Evolutionary conservation across 2,797 vertebrate species (phyloP), one percentile per base, ranked within the genome.

Genomic region (Tokudaia muenninki): DNA sequence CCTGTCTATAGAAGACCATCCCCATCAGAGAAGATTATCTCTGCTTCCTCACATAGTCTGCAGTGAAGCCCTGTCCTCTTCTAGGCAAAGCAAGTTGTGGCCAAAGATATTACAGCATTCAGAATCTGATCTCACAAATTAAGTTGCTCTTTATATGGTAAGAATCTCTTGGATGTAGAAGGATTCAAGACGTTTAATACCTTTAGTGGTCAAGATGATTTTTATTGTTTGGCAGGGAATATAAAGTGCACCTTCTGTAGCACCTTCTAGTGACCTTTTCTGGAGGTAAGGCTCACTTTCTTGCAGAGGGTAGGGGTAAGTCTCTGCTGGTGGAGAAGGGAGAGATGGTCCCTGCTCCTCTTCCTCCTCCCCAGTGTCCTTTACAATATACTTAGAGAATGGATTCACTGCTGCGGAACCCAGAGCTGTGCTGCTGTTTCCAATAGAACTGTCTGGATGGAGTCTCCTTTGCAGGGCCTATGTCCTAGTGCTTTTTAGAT

Each of bases 341-440:
- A 47, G 4, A 83, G 13, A 24, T 11, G 1, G 4, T 65, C 44
- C 0, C 0, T 5, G 44, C 11, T 21, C 91, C 16, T 13, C 4
- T 10, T 21, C 34, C 21, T 87, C 31, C 12, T n/a, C 44, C 83
- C n/a, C 41, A 34, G 3, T 4, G 4, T 24, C 22, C 41, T 93
- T 61, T 74, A 21, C 41, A 6, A 9, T 17, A 22, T 44, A 22
- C 31, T 63, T 21, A 22, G 63, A 92, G 22, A 47, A 0, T 61
- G 21, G 17, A 29, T 44, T 88, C 67, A 26, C 31, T 82, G 63
- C 26, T 6, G 37, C 29, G 21, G 61, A 78, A 29, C 21, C 29
- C 50, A 50, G n/a, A 37, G 44, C 75, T n/a, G 1, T 34, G 34
- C 65, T 61, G 21, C 21, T 80, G 24, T 92, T 93, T 74, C 57